Conservation (phyloP, 53 echinoderm and acorn worm species). For the Henricia sp. region DNA sequence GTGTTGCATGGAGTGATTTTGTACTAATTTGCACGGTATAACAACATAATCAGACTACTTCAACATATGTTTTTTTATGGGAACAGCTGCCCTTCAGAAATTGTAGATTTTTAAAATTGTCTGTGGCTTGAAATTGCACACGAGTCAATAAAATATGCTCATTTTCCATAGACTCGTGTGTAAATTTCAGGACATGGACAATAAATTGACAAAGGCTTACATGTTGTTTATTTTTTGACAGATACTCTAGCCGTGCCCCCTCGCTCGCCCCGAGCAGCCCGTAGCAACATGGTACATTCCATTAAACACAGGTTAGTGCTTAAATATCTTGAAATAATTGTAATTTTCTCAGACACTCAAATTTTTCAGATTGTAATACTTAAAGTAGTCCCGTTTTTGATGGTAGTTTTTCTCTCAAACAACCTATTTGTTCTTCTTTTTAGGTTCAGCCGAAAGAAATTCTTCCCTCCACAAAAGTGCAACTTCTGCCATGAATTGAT, state of each 20-base stretch:
- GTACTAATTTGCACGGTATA: conserved; percentile 18
- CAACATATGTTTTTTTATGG: too few species aligned
- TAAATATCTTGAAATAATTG: not conserved
- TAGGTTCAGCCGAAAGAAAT: conserved; percentile 89
- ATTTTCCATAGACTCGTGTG: too few species aligned
- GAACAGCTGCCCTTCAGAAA: too few species aligned
- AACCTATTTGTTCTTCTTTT: not conserved
- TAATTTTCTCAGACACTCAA: not conserved
- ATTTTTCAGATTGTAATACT: too few species aligned
- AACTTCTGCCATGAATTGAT: conserved; percentile 91
- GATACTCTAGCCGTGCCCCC: conserved; percentile 65
- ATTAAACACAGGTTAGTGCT: conserved; percentile 89
- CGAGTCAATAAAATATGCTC: too few species aligned
- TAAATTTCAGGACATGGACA: too few species aligned
- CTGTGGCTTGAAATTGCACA: not conserved
- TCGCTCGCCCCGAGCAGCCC: conserved; percentile 64
- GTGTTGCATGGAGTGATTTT: conserved; percentile 20
- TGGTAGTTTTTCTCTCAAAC: too few species aligned
- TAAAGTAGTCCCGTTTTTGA: too few species aligned
- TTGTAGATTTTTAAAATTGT: too few species aligned
- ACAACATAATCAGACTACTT: too few species aligned
- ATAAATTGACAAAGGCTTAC: not conserved
- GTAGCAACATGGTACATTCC: conserved; percentile 83
- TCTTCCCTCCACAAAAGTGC: conserved; percentile 76
- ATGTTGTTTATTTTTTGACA: conserved; percentile 5